Evolutionary conservation across 1,140 invertebrate genomes (phyloP), one percentile per base, ranked within the genome.

Genomic region (Parapsyche elsis): DNA sequence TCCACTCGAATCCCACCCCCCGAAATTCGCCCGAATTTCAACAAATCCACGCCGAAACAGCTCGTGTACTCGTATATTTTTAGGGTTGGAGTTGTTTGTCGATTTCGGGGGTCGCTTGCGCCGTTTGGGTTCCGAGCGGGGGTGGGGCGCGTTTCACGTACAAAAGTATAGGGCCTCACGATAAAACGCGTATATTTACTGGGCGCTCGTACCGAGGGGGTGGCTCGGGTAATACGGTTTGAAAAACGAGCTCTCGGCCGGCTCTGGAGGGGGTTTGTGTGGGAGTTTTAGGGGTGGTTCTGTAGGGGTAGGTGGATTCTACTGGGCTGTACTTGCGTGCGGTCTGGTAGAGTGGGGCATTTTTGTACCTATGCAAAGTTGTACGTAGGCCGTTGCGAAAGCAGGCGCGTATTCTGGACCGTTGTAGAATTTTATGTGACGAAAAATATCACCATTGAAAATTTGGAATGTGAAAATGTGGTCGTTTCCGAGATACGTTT

Each of bases 281-380:
- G 73, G 70, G 30, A 23, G 71, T 53, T 59, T 74, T 59, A 24
- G 4, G 64, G 21, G 64, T 46, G n/a, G 5, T 38, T n/a, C 14
- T 4, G 24, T 14, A 38, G 71, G 71, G 38, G 71, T 73, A 38
- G 45, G 10, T 2, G 12, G 19, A 16, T 16, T 23, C 9, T 26
- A 21, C 19, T 2, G 1, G 19, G 61, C 61, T 12, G 21, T 26
- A 67, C 61, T 67, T 67, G 19, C 61, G 61, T 67, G 24, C 14
- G 24, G 49, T 53, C 10, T 53, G 49, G 10, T 16, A 16, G 26
- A 38, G 70, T 71, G 70, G 70, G 61, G 80, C 76, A 74, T 83
- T 83, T 83, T 83, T 83, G 81, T 80, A 82, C 81, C 79, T 80
- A 82, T 80, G 81, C 79, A 82, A 82, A 82, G 81, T 80, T 82